These are phyloP conservation scores for Scomber colias DNA, from an alignment of 2,113 vertebrate genomes.

Conservation along the genomic window DNA sequence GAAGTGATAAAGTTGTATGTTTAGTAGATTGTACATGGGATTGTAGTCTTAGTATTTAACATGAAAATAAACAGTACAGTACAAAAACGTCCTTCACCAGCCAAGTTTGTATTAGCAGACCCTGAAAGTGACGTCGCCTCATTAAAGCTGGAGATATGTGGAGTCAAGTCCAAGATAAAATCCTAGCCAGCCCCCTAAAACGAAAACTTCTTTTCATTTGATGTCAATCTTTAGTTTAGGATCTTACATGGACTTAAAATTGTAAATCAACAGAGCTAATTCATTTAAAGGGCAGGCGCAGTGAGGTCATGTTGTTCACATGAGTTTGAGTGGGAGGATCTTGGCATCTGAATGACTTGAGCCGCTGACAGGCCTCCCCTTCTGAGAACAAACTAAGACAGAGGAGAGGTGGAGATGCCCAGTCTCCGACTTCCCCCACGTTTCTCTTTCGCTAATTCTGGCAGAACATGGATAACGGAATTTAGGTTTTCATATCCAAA, in stretches of 20 bases:
- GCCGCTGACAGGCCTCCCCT: slow-evolving; percentile 27
- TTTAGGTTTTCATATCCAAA: background rate
- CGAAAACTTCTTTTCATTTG: slow-evolving; percentile 39
- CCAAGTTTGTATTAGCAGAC: slow-evolving; percentile 5
- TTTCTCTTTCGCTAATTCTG: background rate
- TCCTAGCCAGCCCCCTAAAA: slow-evolving; percentile 1
- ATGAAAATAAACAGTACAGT: too few relatives aligned
- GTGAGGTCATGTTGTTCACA: slow-evolving; percentile 78
- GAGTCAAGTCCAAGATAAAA: slow-evolving; percentile 18
- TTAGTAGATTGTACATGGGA: too few relatives aligned
- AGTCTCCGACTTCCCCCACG: background rate
- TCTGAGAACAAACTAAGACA: slow-evolving; percentile 27
- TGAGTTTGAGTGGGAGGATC: slow-evolving; percentile 74
- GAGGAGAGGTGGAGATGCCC: slow-evolving; percentile 22
- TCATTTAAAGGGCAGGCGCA: slow-evolving; percentile 54
- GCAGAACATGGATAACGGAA: background rate
- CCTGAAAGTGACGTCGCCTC: background rate
- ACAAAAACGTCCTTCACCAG: too few relatives aligned
- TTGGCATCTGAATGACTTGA: slow-evolving; percentile 54
- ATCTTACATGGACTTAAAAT: slow-evolving; percentile 29
- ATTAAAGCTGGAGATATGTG: slow-evolving; percentile 8
- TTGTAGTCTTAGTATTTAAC: too few relatives aligned
- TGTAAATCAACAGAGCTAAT: slow-evolving; percentile 64
- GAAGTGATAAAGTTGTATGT: too few relatives aligned
- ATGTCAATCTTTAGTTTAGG: slow-evolving; percentile 15